These are phyloP conservation scores for Chaetodon trifasciatus DNA, from an alignment of 2,797 vertebrate genomes.

Conservation along the genomic window DNA sequence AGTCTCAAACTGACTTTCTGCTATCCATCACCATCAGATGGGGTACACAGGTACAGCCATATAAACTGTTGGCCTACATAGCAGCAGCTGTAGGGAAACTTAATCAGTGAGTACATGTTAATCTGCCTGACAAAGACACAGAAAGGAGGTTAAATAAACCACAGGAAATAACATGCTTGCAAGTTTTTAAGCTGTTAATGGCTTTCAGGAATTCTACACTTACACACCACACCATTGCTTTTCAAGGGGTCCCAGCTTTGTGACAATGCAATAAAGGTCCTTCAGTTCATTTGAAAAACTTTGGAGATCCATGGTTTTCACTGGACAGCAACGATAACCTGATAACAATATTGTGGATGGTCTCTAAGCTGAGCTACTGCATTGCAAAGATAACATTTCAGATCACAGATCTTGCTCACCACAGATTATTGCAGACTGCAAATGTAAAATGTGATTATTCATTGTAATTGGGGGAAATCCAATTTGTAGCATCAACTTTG, in stretches of 20 bases:
- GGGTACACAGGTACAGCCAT: slow-evolving; percentile 14
- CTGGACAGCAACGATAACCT: not conserved
- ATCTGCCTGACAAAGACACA: slow-evolving; percentile 27
- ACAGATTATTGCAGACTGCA: not conserved
- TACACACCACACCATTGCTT: not conserved
- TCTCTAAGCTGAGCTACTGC: not conserved
- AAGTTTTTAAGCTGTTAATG: not conserved
- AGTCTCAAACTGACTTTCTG: slow-evolving; percentile 17
- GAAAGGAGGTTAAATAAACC: slow-evolving; percentile 60
- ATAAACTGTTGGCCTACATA: slow-evolving; percentile 52
- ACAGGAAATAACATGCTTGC: slow-evolving; percentile 19
- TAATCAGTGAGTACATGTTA: slow-evolving; percentile 22
- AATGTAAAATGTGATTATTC: not conserved
- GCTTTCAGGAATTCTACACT: not conserved
- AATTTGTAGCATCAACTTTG: not conserved
- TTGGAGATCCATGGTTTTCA: not conserved
- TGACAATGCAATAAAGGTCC: too few relatives aligned
- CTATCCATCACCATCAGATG: slow-evolving; percentile 34
- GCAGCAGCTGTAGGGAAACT: slow-evolving; percentile 50
- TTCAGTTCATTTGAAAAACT: not conserved
- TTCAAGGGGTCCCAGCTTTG: not conserved
- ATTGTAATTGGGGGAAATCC: not conserved
- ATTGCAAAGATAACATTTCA: not conserved
- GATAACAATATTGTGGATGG: not conserved
- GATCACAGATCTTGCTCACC: not conserved